Percentiles rank a stretch among this genome's conserved stretches.
Conservation (phyloP, 2,888 invertebrate species). For the Chrysodeixis includens region DNA sequence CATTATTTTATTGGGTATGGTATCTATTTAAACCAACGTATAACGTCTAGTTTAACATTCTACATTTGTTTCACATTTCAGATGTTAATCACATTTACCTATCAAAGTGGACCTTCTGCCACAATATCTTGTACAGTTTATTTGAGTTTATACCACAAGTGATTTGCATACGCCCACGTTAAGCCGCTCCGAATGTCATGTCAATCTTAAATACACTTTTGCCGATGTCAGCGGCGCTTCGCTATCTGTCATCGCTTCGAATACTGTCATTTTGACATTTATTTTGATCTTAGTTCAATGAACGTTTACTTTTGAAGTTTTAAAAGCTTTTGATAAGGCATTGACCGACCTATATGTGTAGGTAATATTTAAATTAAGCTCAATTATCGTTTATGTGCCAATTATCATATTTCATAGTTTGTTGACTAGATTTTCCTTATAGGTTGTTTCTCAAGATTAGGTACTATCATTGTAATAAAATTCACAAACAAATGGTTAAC, state of each 20-base stretch:
- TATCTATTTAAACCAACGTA: no score
- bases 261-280: not conserved
- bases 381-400: no score
- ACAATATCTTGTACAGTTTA: not conserved
- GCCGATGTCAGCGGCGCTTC: not conserved
- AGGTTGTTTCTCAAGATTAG: not conserved
- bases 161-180: slow-evolving; percentile 43
- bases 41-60: no score
- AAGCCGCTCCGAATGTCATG: slow-evolving; percentile 40
- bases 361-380: not conserved
- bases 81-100: not conserved
- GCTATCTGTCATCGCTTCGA: not conserved
- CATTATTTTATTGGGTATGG: no score
- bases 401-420: no score
- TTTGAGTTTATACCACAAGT: slow-evolving; percentile 31
- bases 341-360: slow-evolving; percentile 50
- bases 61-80: no score
- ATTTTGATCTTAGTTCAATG: not conserved
- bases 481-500: not conserved
- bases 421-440: not conserved
- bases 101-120: slow-evolving; percentile 12
- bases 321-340: slow-evolving; percentile 20
- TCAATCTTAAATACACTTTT: slow-evolving; percentile 8
- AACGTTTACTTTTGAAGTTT: not conserved
- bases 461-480: no score